phyloP scores from a whole-genome alignment of 2,888 invertebrate species.

The Allolobophora icterica region DNA sequence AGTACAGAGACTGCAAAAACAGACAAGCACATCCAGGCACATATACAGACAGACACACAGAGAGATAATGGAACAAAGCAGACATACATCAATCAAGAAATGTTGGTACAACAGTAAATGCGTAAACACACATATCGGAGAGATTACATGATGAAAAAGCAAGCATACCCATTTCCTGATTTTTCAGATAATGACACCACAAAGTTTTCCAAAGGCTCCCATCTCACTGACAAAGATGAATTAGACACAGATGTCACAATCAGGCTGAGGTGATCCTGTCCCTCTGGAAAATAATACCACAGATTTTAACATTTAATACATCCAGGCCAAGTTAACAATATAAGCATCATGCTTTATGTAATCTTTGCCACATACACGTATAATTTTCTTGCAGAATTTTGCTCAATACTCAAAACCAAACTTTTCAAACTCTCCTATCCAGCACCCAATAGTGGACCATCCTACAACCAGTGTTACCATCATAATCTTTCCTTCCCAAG shows the following conservation, averaged over 20 bases:
- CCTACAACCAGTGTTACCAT: too few species aligned
- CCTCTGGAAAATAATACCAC: neutral
- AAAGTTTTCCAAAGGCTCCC: neutral
- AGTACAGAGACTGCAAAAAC: neutral
- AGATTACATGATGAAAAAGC: neutral
- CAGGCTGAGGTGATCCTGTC: neutral
- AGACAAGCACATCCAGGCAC: neutral
- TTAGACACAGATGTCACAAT: neutral
- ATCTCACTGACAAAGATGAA: neutral
- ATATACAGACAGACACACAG: neutral
- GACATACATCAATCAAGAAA: neutral
- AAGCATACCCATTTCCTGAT: neutral
- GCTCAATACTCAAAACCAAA: too few species aligned
- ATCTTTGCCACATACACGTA: too few species aligned
- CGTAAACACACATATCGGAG: neutral
- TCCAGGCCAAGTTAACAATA: neutral
- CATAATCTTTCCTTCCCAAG: too few species aligned
- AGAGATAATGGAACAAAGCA: neutral
- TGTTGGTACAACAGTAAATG: neutral
- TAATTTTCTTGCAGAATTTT: too few species aligned
- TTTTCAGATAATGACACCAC: neutral
- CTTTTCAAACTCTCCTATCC: too few species aligned
- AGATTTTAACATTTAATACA: neutral
- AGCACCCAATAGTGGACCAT: too few species aligned
- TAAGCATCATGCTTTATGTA: neutral